A percentile compares a stretch with the other conserved stretches of the same genome.
Evolutionary conservation across 1,140 invertebrate genomes (phyloP).

Genomic region (Stegodyphus mimosarum): DNA sequence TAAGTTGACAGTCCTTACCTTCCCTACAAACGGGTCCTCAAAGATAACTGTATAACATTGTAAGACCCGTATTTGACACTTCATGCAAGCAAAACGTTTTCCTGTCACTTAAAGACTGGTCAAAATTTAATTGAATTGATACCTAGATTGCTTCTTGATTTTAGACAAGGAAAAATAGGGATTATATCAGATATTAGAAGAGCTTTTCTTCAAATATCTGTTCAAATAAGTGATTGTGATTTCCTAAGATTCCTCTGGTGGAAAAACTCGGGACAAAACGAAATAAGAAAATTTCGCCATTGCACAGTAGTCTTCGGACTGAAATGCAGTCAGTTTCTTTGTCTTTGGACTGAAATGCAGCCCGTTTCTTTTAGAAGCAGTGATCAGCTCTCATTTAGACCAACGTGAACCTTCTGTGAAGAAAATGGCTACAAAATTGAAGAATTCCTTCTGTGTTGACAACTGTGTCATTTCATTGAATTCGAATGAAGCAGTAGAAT

Average conservation of each 20-base stretch:
- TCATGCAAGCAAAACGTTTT: slow-evolving; percentile 59
- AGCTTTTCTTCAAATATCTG: slow-evolving; percentile 68
- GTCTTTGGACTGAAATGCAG: slow-evolving; percentile 12
- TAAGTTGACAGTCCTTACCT: slow-evolving; percentile 58
- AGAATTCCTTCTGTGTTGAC: background rate
- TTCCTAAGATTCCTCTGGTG: slow-evolving; percentile 18
- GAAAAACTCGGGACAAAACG: background rate
- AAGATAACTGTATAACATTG: slow-evolving; percentile 59
- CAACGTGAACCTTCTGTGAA: background rate
- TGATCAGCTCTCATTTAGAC: background rate
- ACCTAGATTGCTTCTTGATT: slow-evolving; percentile 65
- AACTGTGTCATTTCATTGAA: background rate
- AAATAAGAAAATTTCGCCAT: slow-evolving; percentile 14
- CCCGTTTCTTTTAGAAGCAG: slow-evolving; percentile 1
- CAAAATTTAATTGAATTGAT: slow-evolving; percentile 67
- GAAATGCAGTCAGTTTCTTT: no score
- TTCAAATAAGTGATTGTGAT: slow-evolving; percentile 39
- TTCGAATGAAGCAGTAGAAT: no score
- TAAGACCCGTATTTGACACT: slow-evolving; percentile 63
- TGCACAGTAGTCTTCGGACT: background rate
- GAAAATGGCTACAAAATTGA: background rate
- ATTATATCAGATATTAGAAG: slow-evolving; percentile 68
- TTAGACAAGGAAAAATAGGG: slow-evolving; percentile 65
- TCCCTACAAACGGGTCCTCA: slow-evolving; percentile 62
- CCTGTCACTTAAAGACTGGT: slow-evolving; percentile 58